Percentiles rank a stretch among this genome's conserved stretches.
Conservation (phyloP, 2,888 invertebrate genomes). For the Conus canariensis region DNA sequence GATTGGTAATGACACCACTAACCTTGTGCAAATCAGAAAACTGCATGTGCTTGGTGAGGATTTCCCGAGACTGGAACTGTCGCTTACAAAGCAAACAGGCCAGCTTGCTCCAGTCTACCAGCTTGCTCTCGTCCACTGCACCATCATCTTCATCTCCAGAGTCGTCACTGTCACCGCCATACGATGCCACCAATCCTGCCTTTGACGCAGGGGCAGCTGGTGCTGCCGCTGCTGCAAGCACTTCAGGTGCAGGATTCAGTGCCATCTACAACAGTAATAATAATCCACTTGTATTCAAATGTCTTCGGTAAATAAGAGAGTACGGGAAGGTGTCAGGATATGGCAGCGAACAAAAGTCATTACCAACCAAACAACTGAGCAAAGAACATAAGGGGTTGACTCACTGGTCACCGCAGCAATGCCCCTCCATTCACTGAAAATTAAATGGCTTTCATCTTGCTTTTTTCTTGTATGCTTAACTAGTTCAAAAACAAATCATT, state of each 20-base stretch:
- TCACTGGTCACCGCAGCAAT: too few species aligned
- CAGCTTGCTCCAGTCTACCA: conserved; percentile 90
- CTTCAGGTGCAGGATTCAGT: conserved; percentile 35
- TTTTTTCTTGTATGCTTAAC: too few species aligned
- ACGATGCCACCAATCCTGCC: conserved; percentile 85
- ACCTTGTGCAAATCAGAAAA: conserved; percentile 94
- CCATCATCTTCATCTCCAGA: conserved; percentile 83
- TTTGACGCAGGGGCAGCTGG: conserved; percentile 47
- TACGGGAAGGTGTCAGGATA: too few species aligned
- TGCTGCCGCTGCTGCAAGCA: neutral
- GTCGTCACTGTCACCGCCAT: conserved; percentile 86
- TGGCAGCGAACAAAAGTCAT: too few species aligned
- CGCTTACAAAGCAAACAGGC: conserved; percentile 97
- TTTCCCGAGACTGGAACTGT: conserved; percentile 93
- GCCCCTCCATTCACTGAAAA: too few species aligned
- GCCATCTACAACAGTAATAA: neutral
- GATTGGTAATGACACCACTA: neutral
- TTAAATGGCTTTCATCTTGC: too few species aligned
- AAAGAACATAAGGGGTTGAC: too few species aligned
- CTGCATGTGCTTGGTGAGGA: conserved; percentile 92
- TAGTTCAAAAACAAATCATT: too few species aligned
- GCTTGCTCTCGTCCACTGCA: conserved; percentile 78
- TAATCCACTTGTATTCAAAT: neutral
- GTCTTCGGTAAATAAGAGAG: neutral
- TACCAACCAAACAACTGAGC: too few species aligned